These are phyloP conservation scores for Neuroscelio doddi DNA, from an alignment of 2,888 invertebrate species.

Conservation along the genomic window DNA sequence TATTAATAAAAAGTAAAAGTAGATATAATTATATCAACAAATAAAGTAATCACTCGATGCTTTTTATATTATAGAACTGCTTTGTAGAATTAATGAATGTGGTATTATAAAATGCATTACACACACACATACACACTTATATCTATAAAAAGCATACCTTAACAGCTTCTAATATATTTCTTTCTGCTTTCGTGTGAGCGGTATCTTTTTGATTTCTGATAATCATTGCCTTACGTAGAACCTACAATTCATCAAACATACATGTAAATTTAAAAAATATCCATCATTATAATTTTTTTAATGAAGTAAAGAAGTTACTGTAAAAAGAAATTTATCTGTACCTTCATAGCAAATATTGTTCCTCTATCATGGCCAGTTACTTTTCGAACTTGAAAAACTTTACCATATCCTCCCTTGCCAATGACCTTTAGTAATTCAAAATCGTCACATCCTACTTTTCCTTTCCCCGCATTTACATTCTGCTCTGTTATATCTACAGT, in stretches of 20 bases:
- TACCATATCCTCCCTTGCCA: slow-evolving; percentile 86
- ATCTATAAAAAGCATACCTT: slow-evolving; percentile 63
- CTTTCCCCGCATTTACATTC: slow-evolving; percentile 88
- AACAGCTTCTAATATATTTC: slow-evolving; percentile 84
- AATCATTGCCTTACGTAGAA: slow-evolving; percentile 80
- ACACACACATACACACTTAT: no score
- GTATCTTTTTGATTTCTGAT: slow-evolving; percentile 86
- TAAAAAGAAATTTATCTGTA: slow-evolving; percentile 35
- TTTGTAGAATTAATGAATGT: no score
- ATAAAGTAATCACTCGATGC: no score
- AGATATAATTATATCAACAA: no score
- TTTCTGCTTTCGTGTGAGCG: slow-evolving; percentile 84
- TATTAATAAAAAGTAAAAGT: no score
- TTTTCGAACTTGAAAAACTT: slow-evolving; percentile 80
- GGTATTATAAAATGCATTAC: no score
- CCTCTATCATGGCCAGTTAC: slow-evolving; percentile 77
- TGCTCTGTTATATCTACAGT: slow-evolving; percentile 80
- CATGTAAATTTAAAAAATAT: no score
- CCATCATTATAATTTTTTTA: background rate
- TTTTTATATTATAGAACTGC: no score
- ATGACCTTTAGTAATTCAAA: slow-evolving; percentile 81
- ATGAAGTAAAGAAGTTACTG: background rate
- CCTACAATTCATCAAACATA: slow-evolving; percentile 50
- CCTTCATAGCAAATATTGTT: slow-evolving; percentile 86
- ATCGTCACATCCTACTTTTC: slow-evolving; percentile 90